These are phyloP conservation scores for Stenotaenia linearis DNA, from an alignment of 2,888 invertebrate genomes.

Conservation along the genomic window DNA sequence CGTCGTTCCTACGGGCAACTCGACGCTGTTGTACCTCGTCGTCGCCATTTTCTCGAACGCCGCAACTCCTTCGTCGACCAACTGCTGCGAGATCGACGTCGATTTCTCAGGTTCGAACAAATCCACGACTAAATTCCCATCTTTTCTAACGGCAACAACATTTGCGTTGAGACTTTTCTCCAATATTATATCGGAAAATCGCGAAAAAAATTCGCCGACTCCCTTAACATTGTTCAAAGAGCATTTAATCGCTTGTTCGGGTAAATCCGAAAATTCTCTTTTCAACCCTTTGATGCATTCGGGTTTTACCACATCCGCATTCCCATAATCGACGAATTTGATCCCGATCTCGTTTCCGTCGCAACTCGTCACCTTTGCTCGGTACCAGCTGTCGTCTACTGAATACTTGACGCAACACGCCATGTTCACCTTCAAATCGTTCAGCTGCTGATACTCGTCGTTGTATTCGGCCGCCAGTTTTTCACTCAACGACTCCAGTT, in stretches of 20 bases:
- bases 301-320: conserved; percentile 40
- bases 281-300: conserved; percentile 40
- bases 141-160: not conserved
- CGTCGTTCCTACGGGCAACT: not conserved
- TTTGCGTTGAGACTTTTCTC: conserved; percentile 30
- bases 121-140: not conserved
- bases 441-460: not conserved
- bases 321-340: conserved; percentile 45
- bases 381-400: conserved; percentile 43
- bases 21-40: not conserved
- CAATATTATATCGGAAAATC: conserved; percentile 30
- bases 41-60: not conserved
- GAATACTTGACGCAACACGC: conserved; percentile 40
- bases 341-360: conserved; percentile 36
- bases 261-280: conserved; percentile 39
- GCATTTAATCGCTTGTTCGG: conserved; percentile 42
- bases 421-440: not conserved
- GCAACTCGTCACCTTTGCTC: conserved; percentile 38
- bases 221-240: conserved; percentile 34
- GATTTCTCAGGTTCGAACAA: not conserved
- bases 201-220: no score
- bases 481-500: not conserved
- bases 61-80: not conserved
- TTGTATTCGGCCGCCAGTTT: not conserved
- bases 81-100: not conserved